Evolutionary conservation across 2,888 invertebrate genomes (phyloP), one percentile per base, ranked within the genome.

Genomic region (Synergus itoensis): DNA sequence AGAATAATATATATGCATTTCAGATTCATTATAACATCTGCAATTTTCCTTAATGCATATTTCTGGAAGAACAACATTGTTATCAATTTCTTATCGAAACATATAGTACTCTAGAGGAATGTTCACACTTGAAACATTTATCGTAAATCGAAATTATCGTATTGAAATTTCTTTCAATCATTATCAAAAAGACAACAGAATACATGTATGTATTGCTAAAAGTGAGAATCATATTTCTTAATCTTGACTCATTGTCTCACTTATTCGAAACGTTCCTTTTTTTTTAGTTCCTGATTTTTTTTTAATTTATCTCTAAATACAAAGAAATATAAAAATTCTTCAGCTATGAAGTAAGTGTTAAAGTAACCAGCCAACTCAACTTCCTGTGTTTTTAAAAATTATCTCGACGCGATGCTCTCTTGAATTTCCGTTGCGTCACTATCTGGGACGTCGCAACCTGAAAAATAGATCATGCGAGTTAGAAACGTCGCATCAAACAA

Each of bases 1-100:
- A 36, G 36, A 36, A 36, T 36, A 45, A 45, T 45, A 45, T 45
- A 45, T 8, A 45, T 45, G 45, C 16, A 48, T 16, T 16, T 1
- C 48, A 16, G 16, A 48, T 48, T 48, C 16, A 16, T 14, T n/a
- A n/a, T 45, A 45, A 65, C 12, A 65, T 65, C 18, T 65, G 43
- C 43, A 4, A 48, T 48, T 43, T 65, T 36, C 64, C n/a, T 65
- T 41, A 65, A 41, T 65, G 18, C n/a, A n/a, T n/a, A n/a, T n/a
- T 21, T 16, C 67, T 43, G 41, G 18, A 67, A 67, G 43, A 41
- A 43, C 12, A 67, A 67, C 43, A 43, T 40, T 67, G 18, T 12
- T 67, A 67, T 43, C 43, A 9, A 14, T 43, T 43, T 41, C 18
- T 67, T 43, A 67, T 43, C 21, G 43, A 67, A 21, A 43, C 43